Conservation (phyloP, 2,888 invertebrate species). For the Tetragnatha montana region DNA sequence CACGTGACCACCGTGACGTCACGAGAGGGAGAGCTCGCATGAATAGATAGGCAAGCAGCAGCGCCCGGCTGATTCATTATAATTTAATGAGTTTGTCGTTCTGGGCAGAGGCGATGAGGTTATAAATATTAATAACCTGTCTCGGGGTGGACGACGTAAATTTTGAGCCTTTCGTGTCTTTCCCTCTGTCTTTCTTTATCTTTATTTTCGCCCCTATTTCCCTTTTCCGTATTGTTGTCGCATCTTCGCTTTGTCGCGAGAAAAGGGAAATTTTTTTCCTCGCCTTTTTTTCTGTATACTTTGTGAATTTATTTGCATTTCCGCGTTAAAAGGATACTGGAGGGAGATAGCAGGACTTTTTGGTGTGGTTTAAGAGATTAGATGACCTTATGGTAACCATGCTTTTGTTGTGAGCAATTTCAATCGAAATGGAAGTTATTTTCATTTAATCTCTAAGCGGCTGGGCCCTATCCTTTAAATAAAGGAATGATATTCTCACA, state of each 20-base stretch:
- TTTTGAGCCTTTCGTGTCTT: constrained; percentile 40
- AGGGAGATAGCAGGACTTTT: too few species aligned
- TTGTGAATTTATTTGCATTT: too few species aligned
- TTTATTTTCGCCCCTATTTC: neutral
- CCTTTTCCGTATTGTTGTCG: neutral
- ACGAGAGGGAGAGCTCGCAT: constrained; percentile 35
- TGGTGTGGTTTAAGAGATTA: too few species aligned
- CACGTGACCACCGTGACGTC: constrained; percentile 58
- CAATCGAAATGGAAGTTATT: too few species aligned
- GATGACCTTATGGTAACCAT: too few species aligned
- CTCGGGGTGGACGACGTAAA: constrained; percentile 56
- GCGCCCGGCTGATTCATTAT: constrained; percentile 63
- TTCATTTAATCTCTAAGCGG: too few species aligned
- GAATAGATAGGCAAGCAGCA: neutral
- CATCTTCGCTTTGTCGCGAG: neutral
- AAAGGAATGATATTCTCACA: too few species aligned
- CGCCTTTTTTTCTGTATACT: too few species aligned
- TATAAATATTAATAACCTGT: constrained; percentile 70
- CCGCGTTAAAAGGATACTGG: too few species aligned
- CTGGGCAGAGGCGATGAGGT: constrained; percentile 48
- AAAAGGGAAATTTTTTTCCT: too few species aligned
- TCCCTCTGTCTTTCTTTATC: neutral
- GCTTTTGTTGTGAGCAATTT: too few species aligned
- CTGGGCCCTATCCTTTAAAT: too few species aligned
- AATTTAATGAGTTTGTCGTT: constrained; percentile 71